Conservation (phyloP, 2,888 invertebrate species). For the Agrotis exclamationis region DNA sequence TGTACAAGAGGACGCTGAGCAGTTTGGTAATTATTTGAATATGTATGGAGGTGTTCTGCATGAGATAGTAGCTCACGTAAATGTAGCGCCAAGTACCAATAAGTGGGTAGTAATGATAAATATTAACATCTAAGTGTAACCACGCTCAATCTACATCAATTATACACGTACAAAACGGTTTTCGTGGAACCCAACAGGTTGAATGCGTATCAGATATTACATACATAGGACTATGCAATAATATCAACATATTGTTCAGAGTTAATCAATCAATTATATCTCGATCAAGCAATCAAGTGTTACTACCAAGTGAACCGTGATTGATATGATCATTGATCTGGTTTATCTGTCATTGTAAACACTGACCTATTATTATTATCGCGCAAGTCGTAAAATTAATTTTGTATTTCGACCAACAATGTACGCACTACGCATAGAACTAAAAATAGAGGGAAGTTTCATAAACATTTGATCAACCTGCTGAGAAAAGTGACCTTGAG, state of each 20-base stretch:
- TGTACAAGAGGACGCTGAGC: slow-evolving; percentile 2
- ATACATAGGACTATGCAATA: not conserved
- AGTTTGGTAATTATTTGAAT: slow-evolving; percentile 16
- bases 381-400: not conserved
- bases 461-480: not conserved
- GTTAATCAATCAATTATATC: not conserved
- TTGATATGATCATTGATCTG: not conserved
- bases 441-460: slow-evolving; percentile 3
- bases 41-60: not conserved
- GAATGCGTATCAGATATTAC: not conserved
- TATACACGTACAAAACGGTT: not conserved
- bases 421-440: not conserved
- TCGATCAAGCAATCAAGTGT: not conserved
- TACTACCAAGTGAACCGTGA: not conserved
- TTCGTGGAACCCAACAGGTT: not conserved
- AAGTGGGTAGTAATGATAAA: not conserved
- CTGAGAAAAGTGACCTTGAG: slow-evolving; percentile 10
- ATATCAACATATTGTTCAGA: not conserved
- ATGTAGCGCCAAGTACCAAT: not conserved
- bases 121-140: not conserved
- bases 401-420: not conserved
- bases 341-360: too few species aligned
- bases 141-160: not conserved
- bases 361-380: not conserved
- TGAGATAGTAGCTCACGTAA: slow-evolving; percentile 1